Percentiles rank a stretch among this genome's conserved stretches.
These are phyloP conservation scores for Epizoanthus scotinus DNA, from an alignment of 92 coral and sea anemone species.

Conservation along the genomic window DNA sequence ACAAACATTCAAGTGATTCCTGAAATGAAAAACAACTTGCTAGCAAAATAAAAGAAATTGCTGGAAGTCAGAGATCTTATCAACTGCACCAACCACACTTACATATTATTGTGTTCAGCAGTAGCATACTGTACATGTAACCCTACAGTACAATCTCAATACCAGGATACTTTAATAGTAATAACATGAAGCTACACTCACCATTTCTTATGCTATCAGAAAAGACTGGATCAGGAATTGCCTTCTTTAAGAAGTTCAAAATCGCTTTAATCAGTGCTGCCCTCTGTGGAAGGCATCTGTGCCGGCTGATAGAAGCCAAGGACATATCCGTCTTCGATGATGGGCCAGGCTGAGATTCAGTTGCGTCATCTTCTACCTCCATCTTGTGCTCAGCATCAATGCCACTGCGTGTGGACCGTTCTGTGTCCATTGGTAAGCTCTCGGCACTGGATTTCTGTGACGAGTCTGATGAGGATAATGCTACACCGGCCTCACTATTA, in stretches of 20 bases:
- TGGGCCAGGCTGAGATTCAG: conserved; percentile 19
- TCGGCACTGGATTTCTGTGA: conserved; percentile 16
- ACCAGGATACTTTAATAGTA: not conserved
- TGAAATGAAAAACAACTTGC: too few species aligned
- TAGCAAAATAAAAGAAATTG: not conserved
- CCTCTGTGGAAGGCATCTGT: conserved; percentile 92
- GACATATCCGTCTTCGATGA: conserved; percentile 28
- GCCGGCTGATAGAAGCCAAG: conserved; percentile 67
- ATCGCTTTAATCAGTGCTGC: conserved; percentile 95
- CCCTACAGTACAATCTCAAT: not conserved
- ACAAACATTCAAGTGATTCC: too few species aligned
- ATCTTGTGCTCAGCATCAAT: conserved; percentile 44
- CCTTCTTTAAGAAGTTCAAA: conserved; percentile 89
- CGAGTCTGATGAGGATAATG: conserved; percentile 36
- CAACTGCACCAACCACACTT: too few species aligned
- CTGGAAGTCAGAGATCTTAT: too few species aligned
- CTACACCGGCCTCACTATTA: conserved; percentile 16
- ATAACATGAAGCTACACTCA: conserved; percentile 27
- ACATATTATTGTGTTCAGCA: too few species aligned
- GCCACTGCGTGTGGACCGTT: conserved; percentile 55
- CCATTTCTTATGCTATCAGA: conserved; percentile 93
- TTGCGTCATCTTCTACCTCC: conserved; percentile 47
- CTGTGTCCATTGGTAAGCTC: conserved; percentile 26
- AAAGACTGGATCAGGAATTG: conserved; percentile 95
- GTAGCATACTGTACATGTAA: not conserved